Base-by-base conservation (phyloP, 2,113 vertebrate species). In the Xiphophorus couchianus region DNA sequence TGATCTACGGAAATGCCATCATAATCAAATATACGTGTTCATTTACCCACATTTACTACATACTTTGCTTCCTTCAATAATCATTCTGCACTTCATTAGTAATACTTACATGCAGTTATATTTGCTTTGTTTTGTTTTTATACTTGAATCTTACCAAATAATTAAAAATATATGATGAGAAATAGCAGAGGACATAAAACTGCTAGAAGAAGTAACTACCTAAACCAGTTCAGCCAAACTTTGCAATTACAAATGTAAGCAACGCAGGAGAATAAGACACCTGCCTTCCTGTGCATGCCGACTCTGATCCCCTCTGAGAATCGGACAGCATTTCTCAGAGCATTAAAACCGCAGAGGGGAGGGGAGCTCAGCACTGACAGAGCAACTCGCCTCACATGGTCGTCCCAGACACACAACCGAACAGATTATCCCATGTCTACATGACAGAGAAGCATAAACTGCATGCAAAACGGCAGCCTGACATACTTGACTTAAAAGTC, bases 301-400 rank as follows among this genome's bases (percentile, higher is more conserved):
- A 76, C 82, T 81, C 69, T 89, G 90, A 90, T 92, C 87, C 90
- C 87, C 93, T 94, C 93, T 87, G 82, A 93, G 93, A 95, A 94
- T 81, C 87, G 72, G 82, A 85, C 82, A 69, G 89, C 74, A 80
- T 81, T 83, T 86, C 87, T 77, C 79, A 84, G 87, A 88, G 84
- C 82, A 82, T 90, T 91, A 89, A 86, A 78, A 93, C 85, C 76
- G 84, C 84, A 88, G 54, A 71, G 76, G 88, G 80, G 86, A 82
- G n/a, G 87, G 86, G 84, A 25, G 83, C 77, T 69, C 58, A 37
- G 72, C 76, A 70, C 80, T 81, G 77, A 85, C 66, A 70, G 84
- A 83, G 69, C 74, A 82, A 77, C 81, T 85, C 63, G 35, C 70
- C 87, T 88, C 82, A 89, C 84, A 90, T 78, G 80, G 70, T 84